phyloP scores from a whole-genome alignment of 2,888 invertebrate genomes.

The Thecocarcelia acutangulata region DNA sequence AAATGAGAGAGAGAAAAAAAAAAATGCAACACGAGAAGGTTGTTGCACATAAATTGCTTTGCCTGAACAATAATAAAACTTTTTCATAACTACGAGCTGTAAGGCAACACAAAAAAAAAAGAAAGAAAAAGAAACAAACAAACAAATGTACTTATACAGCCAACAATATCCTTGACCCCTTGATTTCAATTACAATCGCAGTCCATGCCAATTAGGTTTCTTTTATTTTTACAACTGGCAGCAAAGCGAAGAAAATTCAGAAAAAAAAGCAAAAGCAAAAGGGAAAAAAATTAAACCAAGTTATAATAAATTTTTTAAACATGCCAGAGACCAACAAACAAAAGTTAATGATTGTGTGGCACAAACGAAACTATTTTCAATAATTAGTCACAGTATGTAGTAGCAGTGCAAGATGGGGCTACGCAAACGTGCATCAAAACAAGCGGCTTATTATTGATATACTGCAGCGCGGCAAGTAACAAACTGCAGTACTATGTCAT shows the following conservation, averaged over 20 bases:
- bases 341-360: constrained; percentile 18
- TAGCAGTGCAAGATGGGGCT: constrained; percentile 20
- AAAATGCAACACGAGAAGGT: constrained; percentile 16
- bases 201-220: constrained; percentile 61
- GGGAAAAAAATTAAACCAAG: constrained; percentile 23
- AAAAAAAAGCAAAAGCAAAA: constrained; percentile 3
- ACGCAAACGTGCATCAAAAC: constrained; percentile 55
- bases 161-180: constrained; percentile 61
- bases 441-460: constrained; percentile 57
- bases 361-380: constrained; percentile 64
- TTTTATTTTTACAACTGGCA: constrained; percentile 37
- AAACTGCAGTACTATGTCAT: constrained; percentile 8
- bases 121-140: too few species aligned
- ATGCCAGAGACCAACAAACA: constrained; percentile 42
- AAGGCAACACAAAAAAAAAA: background rate
- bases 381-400: constrained; percentile 66
- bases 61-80: constrained; percentile 6
- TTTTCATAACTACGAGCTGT: constrained; percentile 3
- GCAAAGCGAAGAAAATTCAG: constrained; percentile 1
- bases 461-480: background rate
- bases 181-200: constrained; percentile 63
- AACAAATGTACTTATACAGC: constrained; percentile 37
- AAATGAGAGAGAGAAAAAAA: background rate
- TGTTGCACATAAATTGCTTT: constrained; percentile 50
- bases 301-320: constrained; percentile 51